Conservation (phyloP, 2,113 vertebrate species). For the Meriones unguiculatus region DNA sequence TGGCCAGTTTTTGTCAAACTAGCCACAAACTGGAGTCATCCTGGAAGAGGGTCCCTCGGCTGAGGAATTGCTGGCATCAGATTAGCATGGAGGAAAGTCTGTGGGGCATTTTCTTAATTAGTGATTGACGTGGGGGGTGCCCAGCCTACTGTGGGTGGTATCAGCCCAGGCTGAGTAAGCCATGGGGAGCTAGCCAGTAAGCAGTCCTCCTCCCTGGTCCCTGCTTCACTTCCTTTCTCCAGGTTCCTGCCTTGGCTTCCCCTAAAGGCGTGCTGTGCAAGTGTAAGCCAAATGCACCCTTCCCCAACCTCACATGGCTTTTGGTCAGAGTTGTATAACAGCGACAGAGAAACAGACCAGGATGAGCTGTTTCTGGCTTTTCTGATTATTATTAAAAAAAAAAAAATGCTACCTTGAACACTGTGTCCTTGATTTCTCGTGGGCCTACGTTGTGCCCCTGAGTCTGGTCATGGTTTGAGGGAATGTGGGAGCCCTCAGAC, state of each 20-base stretch:
- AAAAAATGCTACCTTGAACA: not conserved
- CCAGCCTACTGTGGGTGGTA: not conserved
- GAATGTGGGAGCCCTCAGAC: not conserved
- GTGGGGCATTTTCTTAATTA: not conserved
- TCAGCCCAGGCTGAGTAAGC: too few species aligned
- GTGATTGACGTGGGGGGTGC: not conserved
- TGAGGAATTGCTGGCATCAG: not conserved
- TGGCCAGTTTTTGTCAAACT: not conserved
- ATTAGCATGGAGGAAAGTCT: not conserved
- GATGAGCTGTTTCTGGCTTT: not conserved
- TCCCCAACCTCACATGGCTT: not conserved
- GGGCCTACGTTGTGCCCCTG: not conserved
- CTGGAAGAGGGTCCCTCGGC: not conserved
- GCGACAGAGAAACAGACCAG: not conserved
- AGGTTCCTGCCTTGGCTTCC: not conserved
- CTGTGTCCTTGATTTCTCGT: not conserved
- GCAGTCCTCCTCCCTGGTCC: not conserved
- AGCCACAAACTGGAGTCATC: not conserved
- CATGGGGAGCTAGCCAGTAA: not conserved
- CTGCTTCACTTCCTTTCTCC: not conserved
- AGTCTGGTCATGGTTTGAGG: not conserved
- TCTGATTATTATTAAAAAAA: not conserved
- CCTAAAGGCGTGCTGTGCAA: not conserved
- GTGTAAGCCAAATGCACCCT: not conserved
- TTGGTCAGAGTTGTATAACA: not conserved